These are phyloP conservation scores for Calosoma granatense DNA, from an alignment of 1,140 invertebrate genomes.

Conservation along the genomic window DNA sequence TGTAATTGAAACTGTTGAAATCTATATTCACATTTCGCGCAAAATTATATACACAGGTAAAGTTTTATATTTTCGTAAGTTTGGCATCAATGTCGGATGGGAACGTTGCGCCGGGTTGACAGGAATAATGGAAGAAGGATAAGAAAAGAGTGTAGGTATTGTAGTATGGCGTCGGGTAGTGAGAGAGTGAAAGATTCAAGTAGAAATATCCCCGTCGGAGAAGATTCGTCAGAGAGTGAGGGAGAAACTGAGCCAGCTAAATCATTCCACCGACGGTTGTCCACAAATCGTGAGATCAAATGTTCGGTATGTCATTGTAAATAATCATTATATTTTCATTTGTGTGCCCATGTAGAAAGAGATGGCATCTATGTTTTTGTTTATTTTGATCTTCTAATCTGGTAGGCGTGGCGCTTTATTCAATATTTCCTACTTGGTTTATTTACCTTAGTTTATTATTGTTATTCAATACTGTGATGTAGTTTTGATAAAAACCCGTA, in stretches of 20 bases:
- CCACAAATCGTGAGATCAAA: slow-evolving; percentile 53
- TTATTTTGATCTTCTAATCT: slow-evolving; percentile 21
- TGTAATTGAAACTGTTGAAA: no score
- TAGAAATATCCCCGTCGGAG: slow-evolving; percentile 27
- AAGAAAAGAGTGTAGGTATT: slow-evolving; percentile 30
- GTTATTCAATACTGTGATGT: no score
- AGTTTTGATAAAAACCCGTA: no score
- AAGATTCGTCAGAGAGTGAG: slow-evolving; percentile 55
- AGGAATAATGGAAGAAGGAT: slow-evolving; percentile 13
- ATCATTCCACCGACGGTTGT: slow-evolving; percentile 53
- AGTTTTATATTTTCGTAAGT: no score
- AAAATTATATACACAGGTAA: no score
- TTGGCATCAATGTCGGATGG: no score
- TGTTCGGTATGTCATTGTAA: slow-evolving; percentile 42
- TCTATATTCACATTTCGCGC: no score
- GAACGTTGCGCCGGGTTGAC: no score
- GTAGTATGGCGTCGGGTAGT: slow-evolving; percentile 20
- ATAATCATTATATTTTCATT: slow-evolving; percentile 13
- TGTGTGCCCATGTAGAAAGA: slow-evolving; percentile 10
- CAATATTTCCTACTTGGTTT: slow-evolving; percentile 12
- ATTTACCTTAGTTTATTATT: no score
- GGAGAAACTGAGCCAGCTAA: slow-evolving; percentile 53
- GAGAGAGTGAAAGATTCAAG: slow-evolving; percentile 27
- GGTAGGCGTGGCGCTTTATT: slow-evolving; percentile 20
- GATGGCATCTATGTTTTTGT: slow-evolving; percentile 17